phyloP scores from a whole-genome alignment of 92 coral and sea anemone genomes.

The Epizoanthus scotinus region DNA sequence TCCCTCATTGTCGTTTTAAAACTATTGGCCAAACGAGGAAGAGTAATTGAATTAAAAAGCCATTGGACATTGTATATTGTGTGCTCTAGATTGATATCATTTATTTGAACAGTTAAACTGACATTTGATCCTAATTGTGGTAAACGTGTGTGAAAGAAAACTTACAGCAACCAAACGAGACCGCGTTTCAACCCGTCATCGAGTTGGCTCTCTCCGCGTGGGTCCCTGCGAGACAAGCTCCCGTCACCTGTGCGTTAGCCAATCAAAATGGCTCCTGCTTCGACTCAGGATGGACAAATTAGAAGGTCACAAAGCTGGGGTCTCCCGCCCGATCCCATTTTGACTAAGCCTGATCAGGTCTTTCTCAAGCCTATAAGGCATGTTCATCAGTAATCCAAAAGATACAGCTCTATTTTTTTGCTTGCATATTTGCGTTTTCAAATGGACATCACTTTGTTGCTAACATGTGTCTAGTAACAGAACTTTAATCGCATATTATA shows the following conservation, averaged over 20 bases:
- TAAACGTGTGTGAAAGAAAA: slow-evolving; percentile 34
- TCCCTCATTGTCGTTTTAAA: slow-evolving; percentile 3
- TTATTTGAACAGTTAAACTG: slow-evolving; percentile 64
- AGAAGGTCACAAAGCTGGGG: slow-evolving; percentile 6
- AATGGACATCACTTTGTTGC: background rate
- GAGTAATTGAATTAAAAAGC: slow-evolving; percentile 36
- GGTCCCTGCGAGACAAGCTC: slow-evolving; percentile 23
- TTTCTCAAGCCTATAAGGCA: slow-evolving; percentile 2
- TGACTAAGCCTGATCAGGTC: background rate
- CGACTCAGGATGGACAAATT: slow-evolving; percentile 25
- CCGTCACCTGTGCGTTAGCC: slow-evolving; percentile 22
- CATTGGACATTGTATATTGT: slow-evolving; percentile 37
- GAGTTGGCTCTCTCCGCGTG: slow-evolving; percentile 33
- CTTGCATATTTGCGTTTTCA: background rate
- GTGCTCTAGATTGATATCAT: slow-evolving; percentile 51
- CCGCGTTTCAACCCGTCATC: slow-evolving; percentile 36
- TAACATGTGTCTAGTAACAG: background rate
- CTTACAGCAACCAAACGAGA: background rate
- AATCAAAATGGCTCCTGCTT: slow-evolving; percentile 7
- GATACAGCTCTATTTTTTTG: background rate
- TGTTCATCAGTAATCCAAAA: background rate
- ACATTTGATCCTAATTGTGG: slow-evolving; percentile 63
- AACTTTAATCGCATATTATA: background rate
- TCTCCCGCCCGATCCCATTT: background rate
- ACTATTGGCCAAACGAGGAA: slow-evolving; percentile 7